Evolutionary conservation across 2,888 invertebrate species (phyloP).

Genomic region (Drosophila mulleri): DNA sequence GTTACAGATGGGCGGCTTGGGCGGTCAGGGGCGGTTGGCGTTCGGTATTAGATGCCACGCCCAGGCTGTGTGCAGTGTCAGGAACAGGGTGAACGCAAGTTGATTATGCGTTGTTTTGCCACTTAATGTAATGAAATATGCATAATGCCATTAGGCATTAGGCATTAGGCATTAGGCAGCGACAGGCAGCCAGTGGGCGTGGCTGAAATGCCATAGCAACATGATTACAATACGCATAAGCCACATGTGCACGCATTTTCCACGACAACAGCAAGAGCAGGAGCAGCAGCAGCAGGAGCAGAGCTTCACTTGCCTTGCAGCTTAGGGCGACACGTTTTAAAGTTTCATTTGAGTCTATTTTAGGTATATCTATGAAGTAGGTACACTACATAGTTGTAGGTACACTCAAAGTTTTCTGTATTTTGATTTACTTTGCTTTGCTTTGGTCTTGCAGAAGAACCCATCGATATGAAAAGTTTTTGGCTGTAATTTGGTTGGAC

Average conservation of each 20-base stretch:
- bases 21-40: neutral
- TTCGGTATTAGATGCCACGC: constrained; percentile 28
- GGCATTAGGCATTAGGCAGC: constrained; percentile 53
- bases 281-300: neutral
- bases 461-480: constrained; percentile 29
- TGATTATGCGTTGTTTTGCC: constrained; percentile 79
- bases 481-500: constrained; percentile 13
- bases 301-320: neutral
- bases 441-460: constrained; percentile 2
- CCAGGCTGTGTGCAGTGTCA: constrained; percentile 43
- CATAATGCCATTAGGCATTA: constrained; percentile 73
- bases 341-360: constrained; percentile 4
- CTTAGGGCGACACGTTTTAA: neutral
- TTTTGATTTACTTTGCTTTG: constrained; percentile 12
- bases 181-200: constrained; percentile 24
- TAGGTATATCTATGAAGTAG: neutral
- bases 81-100: constrained; percentile 52
- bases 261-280: neutral
- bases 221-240: constrained; percentile 54
- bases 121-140: constrained; percentile 80
- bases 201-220: constrained; percentile 31
- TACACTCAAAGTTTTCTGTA: neutral
- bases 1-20: too few relatives aligned
- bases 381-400: neutral
- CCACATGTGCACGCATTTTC: constrained; percentile 19